These are phyloP conservation scores for Anolis carolinensis DNA, from an alignment of 2,113 vertebrate genomes.

Conservation along the genomic window DNA sequence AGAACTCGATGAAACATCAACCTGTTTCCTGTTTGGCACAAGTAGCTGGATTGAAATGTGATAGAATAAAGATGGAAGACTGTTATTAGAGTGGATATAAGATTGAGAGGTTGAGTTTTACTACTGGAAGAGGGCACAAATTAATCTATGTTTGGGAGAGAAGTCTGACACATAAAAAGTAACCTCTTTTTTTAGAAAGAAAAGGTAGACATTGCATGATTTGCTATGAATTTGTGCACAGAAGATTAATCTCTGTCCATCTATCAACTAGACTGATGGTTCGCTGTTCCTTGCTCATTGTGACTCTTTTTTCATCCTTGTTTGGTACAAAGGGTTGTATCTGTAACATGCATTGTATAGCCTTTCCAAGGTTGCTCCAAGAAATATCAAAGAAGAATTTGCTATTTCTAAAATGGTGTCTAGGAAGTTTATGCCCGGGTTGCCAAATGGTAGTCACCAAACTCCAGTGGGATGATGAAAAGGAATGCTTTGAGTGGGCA, in stretches of 20 bases:
- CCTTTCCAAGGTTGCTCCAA: constrained; percentile 63
- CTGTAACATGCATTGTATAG: constrained; percentile 53
- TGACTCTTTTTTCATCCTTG: constrained; percentile 51
- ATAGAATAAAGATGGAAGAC: constrained; percentile 24
- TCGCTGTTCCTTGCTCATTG: constrained; percentile 31
- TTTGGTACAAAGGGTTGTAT: constrained; percentile 30
- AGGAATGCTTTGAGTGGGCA: not conserved
- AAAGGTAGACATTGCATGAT: constrained; percentile 52
- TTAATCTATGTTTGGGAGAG: constrained; percentile 51
- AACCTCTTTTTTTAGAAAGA: not conserved
- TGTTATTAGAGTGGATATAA: constrained; percentile 23
- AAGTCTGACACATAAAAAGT: constrained; percentile 33
- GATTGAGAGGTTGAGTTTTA: constrained; percentile 8
- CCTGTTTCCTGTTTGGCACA: not conserved
- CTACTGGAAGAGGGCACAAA: constrained; percentile 14
- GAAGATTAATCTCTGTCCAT: constrained; percentile 61
- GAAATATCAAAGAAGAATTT: constrained; percentile 55
- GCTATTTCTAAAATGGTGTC: constrained; percentile 45
- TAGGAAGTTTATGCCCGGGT: constrained; percentile 29
- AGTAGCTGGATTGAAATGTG: not conserved
- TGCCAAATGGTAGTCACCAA: constrained; percentile 26
- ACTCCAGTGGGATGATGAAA: not conserved
- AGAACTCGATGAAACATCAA: not conserved
- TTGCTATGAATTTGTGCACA: constrained; percentile 56
- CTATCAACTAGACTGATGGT: constrained; percentile 61